Conservation (phyloP, 1,140 invertebrate species). For the Tyrophagus putrescentiae region DNA sequence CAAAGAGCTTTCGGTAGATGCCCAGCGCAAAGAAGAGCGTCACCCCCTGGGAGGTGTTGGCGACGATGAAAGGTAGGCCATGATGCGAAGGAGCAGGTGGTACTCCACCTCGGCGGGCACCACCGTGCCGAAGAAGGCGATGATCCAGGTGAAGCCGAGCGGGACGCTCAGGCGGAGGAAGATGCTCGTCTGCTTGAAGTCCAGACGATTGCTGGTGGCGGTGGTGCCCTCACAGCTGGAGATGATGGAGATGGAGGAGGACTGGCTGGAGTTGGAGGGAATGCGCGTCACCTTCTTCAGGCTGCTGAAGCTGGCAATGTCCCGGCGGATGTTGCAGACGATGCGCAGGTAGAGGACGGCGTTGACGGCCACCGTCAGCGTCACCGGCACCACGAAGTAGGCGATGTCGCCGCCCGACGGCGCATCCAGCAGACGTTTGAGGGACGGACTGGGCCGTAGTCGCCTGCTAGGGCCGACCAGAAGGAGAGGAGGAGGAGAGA, state of each 20-base stretch:
- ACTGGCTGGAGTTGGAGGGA: not conserved
- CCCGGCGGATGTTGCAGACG: constrained; percentile 31
- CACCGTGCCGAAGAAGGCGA: constrained; percentile 33
- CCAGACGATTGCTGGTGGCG: constrained; percentile 22
- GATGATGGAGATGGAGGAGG: constrained; percentile 19
- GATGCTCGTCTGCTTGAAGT: constrained; percentile 32
- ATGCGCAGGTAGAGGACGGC: constrained; percentile 32
- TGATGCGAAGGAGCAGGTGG: constrained; percentile 21
- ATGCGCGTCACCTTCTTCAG: not conserved
- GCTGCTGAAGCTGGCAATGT: constrained; percentile 11
- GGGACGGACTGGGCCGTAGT: constrained; percentile 18
- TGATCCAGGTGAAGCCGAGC: constrained; percentile 37
- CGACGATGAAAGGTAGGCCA: constrained; percentile 26
- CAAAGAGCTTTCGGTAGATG: constrained; percentile 5
- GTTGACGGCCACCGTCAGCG: constrained; percentile 33
- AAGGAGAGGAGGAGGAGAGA: constrained; percentile 23
- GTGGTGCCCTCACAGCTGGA: constrained; percentile 16
- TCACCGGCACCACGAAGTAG: constrained; percentile 34
- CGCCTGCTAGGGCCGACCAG: constrained; percentile 30
- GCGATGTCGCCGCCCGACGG: constrained; percentile 30
- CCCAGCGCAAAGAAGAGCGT: constrained; percentile 25
- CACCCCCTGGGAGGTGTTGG: constrained; percentile 26
- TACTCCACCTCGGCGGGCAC: constrained; percentile 26
- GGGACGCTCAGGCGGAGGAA: constrained; percentile 35
- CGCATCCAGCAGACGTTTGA: constrained; percentile 35